Evolutionary conservation across 2,888 invertebrate species (phyloP).

Genomic region (Agrochola lota): DNA sequence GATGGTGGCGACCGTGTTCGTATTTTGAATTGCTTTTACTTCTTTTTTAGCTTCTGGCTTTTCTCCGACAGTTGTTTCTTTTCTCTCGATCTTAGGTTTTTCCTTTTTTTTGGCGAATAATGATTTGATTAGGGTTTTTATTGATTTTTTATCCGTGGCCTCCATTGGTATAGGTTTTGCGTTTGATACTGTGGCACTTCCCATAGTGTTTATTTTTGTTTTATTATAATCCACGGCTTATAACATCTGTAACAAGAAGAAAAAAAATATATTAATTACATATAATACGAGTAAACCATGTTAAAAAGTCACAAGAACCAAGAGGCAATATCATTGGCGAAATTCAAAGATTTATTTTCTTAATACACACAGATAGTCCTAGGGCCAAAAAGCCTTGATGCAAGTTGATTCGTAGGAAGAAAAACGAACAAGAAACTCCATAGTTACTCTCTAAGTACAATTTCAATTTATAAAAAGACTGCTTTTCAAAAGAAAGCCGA

Average conservation of each 20-base stretch:
- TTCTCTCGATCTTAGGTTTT: conserved; percentile 66
- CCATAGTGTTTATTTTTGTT: conserved; percentile 73
- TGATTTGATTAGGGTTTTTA: conserved; percentile 72
- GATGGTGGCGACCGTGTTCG: conserved; percentile 67
- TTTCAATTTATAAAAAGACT: background rate
- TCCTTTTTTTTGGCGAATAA: conserved; percentile 68
- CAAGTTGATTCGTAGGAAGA: no score
- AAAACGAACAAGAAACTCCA: background rate
- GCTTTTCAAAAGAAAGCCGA: background rate
- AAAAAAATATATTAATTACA: background rate
- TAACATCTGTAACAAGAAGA: conserved; percentile 62
- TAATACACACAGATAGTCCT: background rate
- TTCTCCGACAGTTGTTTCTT: conserved; percentile 27
- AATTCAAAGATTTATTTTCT: background rate
- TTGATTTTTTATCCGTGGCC: conserved; percentile 75
- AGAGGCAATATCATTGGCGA: no score
- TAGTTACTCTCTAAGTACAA: background rate
- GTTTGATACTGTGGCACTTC: conserved; percentile 74
- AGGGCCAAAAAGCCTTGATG: background rate
- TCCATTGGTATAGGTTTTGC: conserved; percentile 77
- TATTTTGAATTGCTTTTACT: conserved; percentile 26
- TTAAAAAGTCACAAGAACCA: background rate
- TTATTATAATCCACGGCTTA: conserved; percentile 5
- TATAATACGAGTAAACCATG: no score
- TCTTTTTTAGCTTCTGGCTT: conserved; percentile 35